Percentiles rank a stretch among this genome's conserved stretches.
Evolutionary conservation across 2,113 vertebrate genomes (phyloP).

Genomic region (Talpa occidentalis): DNA sequence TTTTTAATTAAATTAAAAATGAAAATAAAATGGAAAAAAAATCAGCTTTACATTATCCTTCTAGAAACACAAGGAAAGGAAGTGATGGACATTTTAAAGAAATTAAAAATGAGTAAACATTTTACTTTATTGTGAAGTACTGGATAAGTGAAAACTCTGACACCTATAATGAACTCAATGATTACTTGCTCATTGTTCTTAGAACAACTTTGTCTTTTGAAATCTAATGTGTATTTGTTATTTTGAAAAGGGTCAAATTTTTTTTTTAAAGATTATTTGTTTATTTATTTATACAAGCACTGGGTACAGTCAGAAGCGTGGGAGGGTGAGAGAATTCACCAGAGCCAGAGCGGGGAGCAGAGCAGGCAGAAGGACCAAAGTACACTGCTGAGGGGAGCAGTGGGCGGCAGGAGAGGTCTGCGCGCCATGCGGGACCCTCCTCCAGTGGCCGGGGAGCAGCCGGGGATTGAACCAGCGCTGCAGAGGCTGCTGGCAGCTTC

Average conservation of each 20-base stretch:
- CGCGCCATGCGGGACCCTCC: too few relatives aligned
- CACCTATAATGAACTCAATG: background rate
- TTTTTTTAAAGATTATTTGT: too few relatives aligned
- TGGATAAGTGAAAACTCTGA: background rate
- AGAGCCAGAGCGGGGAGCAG: too few relatives aligned
- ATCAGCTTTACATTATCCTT: background rate
- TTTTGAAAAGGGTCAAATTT: conserved; percentile 15
- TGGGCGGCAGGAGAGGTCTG: too few relatives aligned
- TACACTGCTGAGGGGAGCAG: too few relatives aligned
- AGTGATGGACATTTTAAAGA: background rate
- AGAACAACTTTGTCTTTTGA: background rate
- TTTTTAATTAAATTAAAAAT: background rate
- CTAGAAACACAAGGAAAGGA: background rate
- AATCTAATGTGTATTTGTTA: conserved; percentile 21
- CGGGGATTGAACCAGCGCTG: too few relatives aligned
- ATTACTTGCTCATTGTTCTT: background rate
- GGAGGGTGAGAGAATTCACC: too few relatives aligned
- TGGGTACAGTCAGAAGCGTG: too few relatives aligned
- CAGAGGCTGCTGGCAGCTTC: too few relatives aligned
- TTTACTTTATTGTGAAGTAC: background rate
- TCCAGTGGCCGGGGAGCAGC: too few relatives aligned
- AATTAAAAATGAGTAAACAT: background rate
- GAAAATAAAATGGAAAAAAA: background rate
- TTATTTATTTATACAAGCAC: too few relatives aligned
- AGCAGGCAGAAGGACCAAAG: too few relatives aligned